Base-by-base conservation (phyloP, 2,113 vertebrate genomes). In the Anhinga rufa region DNA sequence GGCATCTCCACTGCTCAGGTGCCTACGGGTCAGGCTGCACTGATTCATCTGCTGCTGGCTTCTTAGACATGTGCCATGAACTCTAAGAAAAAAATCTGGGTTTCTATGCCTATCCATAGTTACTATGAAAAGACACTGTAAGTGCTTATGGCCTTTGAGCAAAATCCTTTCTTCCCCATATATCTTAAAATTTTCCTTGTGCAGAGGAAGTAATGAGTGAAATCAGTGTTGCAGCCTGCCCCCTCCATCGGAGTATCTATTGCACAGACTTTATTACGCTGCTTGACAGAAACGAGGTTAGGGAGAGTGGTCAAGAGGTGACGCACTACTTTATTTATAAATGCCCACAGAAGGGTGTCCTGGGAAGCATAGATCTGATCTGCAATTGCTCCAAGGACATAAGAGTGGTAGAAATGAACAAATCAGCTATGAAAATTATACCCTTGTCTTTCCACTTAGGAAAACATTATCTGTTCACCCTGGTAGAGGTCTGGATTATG, bases 371-470 rank as follows among this genome's bases (percentile, higher is more conserved):
- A 7, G n/a, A 61, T 77, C 71, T 34, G 20, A 72, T 61, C 78
- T 17, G 5, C 32, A 15, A 14, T 18, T 28, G 84, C 91, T 95
- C 62, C 83, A 36, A 90, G 93, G 92, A 82, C 79, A 34, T 44
- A 26, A 64, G 65, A 48, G 44, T 76, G 62, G 85, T 68, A 81
- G 62, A 71, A 93, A 69, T 2, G 66, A 89, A 49, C 70, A 95
- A 61, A 97, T 83, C 96, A 82, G 74, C 88, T 36, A 42, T 79
- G 82, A 71, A 95, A 97, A 96, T 96, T 60, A 88, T 34, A 93
- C 68, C 91, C 81, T 96, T 97, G 75, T 65, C 74, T 91, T 91
- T 25, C 80, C 94, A 93, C 82, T 94, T 62, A 86, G 84, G 87
- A 61, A 87, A 95, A 72, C 66, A 55, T 92, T 76, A 76, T 78